Evolutionary conservation across 1,140 invertebrate genomes (phyloP), one percentile per base, ranked within the genome.

Genomic region (Aradophagus sp.): DNA sequence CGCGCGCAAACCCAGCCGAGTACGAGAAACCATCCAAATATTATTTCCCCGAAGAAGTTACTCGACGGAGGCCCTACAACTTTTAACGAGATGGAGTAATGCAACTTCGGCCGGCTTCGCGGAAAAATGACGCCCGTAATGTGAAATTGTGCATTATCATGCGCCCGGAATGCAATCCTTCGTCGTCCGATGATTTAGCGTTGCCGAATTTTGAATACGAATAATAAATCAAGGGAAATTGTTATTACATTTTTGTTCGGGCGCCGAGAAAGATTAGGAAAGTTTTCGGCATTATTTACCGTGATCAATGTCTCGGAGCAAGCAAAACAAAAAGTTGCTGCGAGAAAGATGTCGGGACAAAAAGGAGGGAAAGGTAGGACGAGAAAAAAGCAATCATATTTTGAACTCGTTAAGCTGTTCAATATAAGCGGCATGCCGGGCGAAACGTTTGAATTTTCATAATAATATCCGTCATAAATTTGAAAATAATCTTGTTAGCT

Each of bases 1-100:
- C 39, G 13, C 44, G 14, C 32, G 4, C 4, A 23, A 23, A 23
- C 20, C 20, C 4, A 48, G 35, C 42, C 11, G 41, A 42, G 48
- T 39, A 44, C 45, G 35, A 59, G 74, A 78, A 80, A 80, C 73
- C 76, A 77, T 77, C 74, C 76, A 81, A 81, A 81, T 82, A 80
- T 79, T 80, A 81, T 80, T 80, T 81, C 65, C 73, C 67, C 50
- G 56, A 62, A 55, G 41, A 75, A 74, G 63, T 67, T 77, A 76
- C 52, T 74, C 56, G 56, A 26, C 50, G 67, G 72, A 26, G 52
- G 16, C n/a, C n/a, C n/a, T n/a, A n/a, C 74, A 81, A 80, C 75
- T 82, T 81, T 82, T 81, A 82, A 81, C 76, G 78, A 80, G 78
- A 80, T 78, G 77, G 75, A 75, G 70, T 69, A 76, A 67, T 55